Evolutionary conservation across 2,113 vertebrate genomes (phyloP).

Genomic region (Arvicanthis niloticus): DNA sequence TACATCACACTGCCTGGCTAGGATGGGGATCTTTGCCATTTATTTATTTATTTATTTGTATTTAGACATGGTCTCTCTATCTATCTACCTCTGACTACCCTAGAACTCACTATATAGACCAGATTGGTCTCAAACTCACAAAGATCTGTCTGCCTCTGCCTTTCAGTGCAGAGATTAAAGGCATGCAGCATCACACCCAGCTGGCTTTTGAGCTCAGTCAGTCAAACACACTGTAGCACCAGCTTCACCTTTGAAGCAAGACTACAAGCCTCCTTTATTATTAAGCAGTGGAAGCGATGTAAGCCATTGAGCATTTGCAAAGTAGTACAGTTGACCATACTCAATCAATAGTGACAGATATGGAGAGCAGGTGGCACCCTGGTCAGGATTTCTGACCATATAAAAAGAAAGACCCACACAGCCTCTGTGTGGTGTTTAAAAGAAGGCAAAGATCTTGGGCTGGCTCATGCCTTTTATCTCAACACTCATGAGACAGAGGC

Average conservation of each 20-base stretch:
- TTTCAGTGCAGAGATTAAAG: neutral
- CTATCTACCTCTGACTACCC: neutral
- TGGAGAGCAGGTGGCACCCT: neutral
- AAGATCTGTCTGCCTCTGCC: neutral
- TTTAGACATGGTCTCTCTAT: neutral
- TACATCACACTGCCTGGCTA: neutral
- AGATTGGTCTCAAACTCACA: neutral
- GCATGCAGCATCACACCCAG: neutral
- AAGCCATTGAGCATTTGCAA: neutral
- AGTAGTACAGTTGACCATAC: neutral
- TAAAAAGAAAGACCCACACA: neutral
- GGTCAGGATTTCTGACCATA: neutral
- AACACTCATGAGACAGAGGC: neutral
- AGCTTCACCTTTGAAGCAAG: neutral
- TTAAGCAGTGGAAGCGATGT: neutral
- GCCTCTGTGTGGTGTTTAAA: neutral
- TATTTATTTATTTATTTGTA: neutral
- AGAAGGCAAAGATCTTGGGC: neutral
- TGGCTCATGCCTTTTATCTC: neutral
- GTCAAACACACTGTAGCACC: neutral
- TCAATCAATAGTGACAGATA: neutral
- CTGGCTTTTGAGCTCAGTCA: neutral
- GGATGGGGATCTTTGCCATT: neutral
- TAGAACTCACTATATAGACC: neutral
- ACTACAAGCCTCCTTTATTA: neutral